Conservation (phyloP, 2,113 vertebrate species). For the Anarhynchus alexandrinus region DNA sequence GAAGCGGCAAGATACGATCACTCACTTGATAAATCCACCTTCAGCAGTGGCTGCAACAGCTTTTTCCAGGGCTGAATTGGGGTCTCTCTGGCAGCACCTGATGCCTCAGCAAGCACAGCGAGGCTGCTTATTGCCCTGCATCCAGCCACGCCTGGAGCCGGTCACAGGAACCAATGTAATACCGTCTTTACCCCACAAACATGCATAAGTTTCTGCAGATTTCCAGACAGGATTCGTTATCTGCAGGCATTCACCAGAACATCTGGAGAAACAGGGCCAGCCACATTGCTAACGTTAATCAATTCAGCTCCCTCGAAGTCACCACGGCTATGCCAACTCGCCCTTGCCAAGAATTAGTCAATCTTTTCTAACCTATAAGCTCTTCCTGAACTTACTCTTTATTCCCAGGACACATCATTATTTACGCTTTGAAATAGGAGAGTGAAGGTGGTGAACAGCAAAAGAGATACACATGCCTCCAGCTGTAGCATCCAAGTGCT, state of each 20-base stretch:
- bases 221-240: slow-evolving; percentile 1
- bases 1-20: background rate
- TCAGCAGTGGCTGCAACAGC: background rate
- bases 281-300: background rate
- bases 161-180: background rate
- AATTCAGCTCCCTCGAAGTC: background rate
- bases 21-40: background rate
- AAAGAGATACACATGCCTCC: background rate
- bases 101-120: background rate
- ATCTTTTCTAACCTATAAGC: background rate
- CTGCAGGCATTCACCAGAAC: background rate
- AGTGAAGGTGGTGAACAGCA: background rate
- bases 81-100: background rate
- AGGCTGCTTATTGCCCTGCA: background rate
- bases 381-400: background rate
- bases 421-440: background rate
- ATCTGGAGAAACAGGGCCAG: slow-evolving; percentile 31
- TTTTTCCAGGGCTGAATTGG: background rate
- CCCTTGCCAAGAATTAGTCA: slow-evolving; percentile 23
- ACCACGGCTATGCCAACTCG: background rate
- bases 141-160: background rate
- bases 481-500: background rate
- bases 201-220: background rate
- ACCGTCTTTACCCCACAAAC: background rate
- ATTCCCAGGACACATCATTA: background rate